A percentile compares a stretch with the other conserved stretches of the same genome.
phyloP scores from a whole-genome alignment of 2,888 invertebrate species.

The Candidula unifasciata region DNA sequence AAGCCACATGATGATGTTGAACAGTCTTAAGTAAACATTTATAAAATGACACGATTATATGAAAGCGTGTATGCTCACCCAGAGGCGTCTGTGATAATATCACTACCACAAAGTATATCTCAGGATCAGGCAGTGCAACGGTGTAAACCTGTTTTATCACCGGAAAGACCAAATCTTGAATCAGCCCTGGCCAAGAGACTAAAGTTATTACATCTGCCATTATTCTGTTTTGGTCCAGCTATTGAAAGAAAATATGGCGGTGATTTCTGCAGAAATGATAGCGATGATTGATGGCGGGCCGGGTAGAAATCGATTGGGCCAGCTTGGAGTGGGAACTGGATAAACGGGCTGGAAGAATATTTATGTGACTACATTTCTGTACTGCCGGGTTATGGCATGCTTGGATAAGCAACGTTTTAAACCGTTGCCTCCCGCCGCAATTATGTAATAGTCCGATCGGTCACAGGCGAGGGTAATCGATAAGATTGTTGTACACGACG shows the following conservation, averaged over 20 bases:
- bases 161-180: background rate
- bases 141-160: too few relatives aligned
- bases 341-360: constrained; percentile 15
- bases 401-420: background rate
- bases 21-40: too few relatives aligned
- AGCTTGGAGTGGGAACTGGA: background rate
- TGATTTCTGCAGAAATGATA: constrained; percentile 38
- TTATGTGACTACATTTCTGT: background rate
- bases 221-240: constrained; percentile 22
- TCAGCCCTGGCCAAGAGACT: background rate
- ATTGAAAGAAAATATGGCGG: constrained; percentile 35
- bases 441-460: too few relatives aligned
- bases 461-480: too few relatives aligned
- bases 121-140: background rate
- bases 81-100: background rate
- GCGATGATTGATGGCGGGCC: constrained; percentile 28
- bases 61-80: too few relatives aligned
- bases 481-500: too few relatives aligned
- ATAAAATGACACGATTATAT: too few relatives aligned
- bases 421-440: background rate
- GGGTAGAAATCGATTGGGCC: constrained; percentile 21
- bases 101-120: background rate
- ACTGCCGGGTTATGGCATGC: background rate
- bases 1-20: too few relatives aligned
- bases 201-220: constrained; percentile 25